phyloP scores from a whole-genome alignment of 2,888 invertebrate species.

The Peribatodes rhomboidaria region DNA sequence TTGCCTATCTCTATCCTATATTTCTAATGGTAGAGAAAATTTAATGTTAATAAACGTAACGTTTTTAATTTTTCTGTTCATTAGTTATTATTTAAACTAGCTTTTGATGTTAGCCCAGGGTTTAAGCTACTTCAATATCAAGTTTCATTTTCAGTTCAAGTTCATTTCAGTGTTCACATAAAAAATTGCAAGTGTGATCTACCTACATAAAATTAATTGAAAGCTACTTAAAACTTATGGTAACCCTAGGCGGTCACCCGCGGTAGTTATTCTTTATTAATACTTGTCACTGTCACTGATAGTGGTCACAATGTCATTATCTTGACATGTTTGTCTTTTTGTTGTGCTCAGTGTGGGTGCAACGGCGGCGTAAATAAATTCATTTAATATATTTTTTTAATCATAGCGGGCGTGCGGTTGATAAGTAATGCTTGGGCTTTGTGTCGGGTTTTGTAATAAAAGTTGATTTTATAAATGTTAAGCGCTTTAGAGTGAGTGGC shows the following conservation, averaged over 20 bases:
- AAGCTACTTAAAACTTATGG: background rate
- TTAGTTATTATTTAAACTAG: too few species aligned
- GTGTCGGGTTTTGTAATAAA: background rate
- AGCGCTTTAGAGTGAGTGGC: background rate
- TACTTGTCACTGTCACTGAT: conserved; percentile 83
- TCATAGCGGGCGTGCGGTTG: conserved; percentile 13
- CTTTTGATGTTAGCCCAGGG: too few species aligned
- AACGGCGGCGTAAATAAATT: conserved; percentile 47
- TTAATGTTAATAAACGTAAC: too few species aligned
- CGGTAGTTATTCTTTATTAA: conserved; percentile 82
- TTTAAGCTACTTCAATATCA: too few species aligned
- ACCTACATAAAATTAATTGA: background rate
- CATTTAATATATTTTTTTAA: conserved; percentile 51
- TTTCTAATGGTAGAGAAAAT: too few species aligned
- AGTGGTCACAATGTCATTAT: conserved; percentile 71
- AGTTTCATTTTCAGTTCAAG: too few species aligned
- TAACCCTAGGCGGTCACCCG: conserved; percentile 57
- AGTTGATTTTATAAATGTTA: background rate
- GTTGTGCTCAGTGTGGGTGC: conserved; percentile 49
- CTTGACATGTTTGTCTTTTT: conserved; percentile 69
- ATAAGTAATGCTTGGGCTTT: conserved; percentile 10
- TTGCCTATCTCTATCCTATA: too few species aligned
- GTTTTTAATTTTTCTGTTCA: too few species aligned
- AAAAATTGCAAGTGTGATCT: too few species aligned
- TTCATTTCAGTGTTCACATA: too few species aligned